A percentile compares a stretch with the other conserved stretches of the same genome.
phyloP scores from a whole-genome alignment of 2,113 vertebrate genomes.

The Psilopsiagon aymara region DNA sequence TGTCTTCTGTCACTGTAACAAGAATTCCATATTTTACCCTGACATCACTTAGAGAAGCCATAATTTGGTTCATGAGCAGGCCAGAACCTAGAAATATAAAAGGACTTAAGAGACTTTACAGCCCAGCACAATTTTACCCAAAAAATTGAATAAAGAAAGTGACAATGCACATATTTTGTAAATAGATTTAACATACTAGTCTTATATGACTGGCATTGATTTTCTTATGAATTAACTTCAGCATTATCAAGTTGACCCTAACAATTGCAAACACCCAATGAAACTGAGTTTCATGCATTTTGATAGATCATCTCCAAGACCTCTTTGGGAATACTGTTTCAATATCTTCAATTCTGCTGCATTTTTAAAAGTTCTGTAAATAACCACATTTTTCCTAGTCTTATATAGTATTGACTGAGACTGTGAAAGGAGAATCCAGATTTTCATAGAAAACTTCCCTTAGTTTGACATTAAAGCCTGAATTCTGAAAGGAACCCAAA shows the following conservation, averaged over 20 bases:
- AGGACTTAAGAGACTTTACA: neutral
- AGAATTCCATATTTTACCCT: neutral
- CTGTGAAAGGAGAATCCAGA: neutral
- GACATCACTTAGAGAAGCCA: neutral
- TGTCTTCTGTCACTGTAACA: neutral
- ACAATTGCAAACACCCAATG: neutral
- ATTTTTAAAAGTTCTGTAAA: neutral
- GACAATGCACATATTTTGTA: neutral
- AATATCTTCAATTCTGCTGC: neutral
- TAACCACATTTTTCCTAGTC: neutral
- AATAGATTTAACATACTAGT: neutral
- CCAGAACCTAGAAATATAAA: neutral
- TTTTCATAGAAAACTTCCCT: neutral
- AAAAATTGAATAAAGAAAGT: neutral
- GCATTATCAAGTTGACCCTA: neutral
- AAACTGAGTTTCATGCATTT: neutral
- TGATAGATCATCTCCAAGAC: neutral
- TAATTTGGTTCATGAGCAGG: neutral
- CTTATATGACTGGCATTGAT: neutral
- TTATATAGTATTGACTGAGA: neutral
- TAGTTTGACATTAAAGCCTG: neutral
- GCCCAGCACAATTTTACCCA: neutral
- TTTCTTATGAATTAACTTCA: neutral
- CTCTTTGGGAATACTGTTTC: neutral
- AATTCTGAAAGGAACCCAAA: neutral